These are phyloP conservation scores for Ptychobarbus kaznakovi DNA, from an alignment of 2,797 vertebrate genomes.

Conservation along the genomic window DNA sequence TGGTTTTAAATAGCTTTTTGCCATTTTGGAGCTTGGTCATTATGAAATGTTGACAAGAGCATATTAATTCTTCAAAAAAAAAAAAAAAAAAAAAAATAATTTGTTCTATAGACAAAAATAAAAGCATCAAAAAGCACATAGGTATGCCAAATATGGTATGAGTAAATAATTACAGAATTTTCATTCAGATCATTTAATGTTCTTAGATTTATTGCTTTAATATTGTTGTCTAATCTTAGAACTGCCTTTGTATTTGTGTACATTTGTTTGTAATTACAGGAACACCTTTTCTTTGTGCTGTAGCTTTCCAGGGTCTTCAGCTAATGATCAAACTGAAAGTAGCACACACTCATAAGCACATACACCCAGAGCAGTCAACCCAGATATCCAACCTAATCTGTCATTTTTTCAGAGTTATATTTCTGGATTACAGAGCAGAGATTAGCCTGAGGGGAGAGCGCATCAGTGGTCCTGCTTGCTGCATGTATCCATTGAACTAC, in stretches of 20 bases:
- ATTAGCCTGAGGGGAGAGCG: conserved; percentile 36
- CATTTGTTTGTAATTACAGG: conserved; percentile 16
- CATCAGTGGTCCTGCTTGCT: conserved; percentile 29
- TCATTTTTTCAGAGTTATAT: conserved; percentile 36
- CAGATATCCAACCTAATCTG: conserved; percentile 44
- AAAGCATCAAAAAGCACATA: not conserved
- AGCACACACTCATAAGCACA: not conserved
- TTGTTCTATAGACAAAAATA: not conserved
- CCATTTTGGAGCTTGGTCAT: not conserved
- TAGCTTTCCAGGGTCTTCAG: not conserved
- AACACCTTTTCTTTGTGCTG: not conserved
- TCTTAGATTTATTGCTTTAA: not conserved
- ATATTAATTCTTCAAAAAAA: not conserved
- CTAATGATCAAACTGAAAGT: conserved; percentile 10
- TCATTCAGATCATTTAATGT: not conserved
- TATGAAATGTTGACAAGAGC: not conserved
- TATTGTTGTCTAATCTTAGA: not conserved
- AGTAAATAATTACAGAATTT: not conserved
- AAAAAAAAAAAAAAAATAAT: not conserved
- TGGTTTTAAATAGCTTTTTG: not conserved
- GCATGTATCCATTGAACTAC: conserved; percentile 16
- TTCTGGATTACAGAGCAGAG: conserved; percentile 52
- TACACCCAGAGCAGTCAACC: conserved; percentile 2
- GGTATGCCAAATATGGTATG: not conserved
- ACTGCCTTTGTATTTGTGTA: not conserved